Percentiles rank a stretch among this genome's conserved stretches.
phyloP scores from a whole-genome alignment of 2,797 vertebrate genomes.

The Scolopax bukidnonensis region DNA sequence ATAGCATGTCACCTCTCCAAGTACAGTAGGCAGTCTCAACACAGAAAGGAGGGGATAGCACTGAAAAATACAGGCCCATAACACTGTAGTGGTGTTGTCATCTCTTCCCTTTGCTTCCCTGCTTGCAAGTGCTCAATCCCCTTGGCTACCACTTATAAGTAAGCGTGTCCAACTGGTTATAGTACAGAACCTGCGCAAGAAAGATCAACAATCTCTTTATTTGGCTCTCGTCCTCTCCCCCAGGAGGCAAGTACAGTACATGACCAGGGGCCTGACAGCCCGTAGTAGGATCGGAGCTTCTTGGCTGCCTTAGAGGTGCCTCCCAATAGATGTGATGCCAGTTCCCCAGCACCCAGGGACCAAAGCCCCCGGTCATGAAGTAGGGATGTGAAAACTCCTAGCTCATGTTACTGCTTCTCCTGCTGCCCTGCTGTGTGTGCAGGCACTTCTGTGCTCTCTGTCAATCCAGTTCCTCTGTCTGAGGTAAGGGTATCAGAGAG shows the following conservation, averaged over 20 bases:
- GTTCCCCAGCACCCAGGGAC: background rate
- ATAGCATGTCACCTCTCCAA: background rate
- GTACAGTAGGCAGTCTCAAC: background rate
- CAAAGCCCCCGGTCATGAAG: background rate
- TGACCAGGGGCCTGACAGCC: background rate
- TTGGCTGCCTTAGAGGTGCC: background rate
- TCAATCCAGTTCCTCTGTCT: background rate
- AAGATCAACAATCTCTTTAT: background rate
- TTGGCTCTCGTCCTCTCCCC: background rate
- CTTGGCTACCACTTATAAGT: background rate
- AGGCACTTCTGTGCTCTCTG: background rate
- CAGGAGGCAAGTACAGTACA: fast-evolving
- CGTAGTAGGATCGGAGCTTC: background rate
- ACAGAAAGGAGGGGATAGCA: background rate
- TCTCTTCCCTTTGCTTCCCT: background rate
- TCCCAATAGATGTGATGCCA: background rate
- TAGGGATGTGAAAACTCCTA: background rate
- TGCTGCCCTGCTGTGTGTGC: background rate
- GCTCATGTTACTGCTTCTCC: background rate
- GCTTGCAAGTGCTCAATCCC: background rate
- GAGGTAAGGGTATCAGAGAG: background rate
- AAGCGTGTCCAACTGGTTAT: background rate
- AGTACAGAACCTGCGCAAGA: background rate
- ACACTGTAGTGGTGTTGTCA: background rate
- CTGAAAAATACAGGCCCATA: background rate